Conservation (phyloP, 2,888 invertebrate genomes). For the Cacoxenus indagator region DNA sequence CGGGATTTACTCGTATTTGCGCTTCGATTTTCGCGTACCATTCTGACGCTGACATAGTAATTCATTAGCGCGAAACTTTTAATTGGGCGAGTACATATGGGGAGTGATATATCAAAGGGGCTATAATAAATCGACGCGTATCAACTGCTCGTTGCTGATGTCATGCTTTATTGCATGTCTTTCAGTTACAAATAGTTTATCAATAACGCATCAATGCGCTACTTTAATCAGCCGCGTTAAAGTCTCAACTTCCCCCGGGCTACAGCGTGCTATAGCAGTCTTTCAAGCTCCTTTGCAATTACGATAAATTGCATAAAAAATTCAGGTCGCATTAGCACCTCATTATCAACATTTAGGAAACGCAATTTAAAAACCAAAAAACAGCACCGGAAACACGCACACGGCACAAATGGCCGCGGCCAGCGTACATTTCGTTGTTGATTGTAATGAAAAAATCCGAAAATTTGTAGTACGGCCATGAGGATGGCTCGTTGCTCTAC, state of each 20-base stretch:
- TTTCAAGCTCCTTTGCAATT: neutral
- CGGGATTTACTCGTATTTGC: slow-evolving; percentile 23
- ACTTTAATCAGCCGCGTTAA: too few species aligned
- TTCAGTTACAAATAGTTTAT: too few species aligned
- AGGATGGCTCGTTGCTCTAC: neutral
- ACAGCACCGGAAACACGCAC: neutral
- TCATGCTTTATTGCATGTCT: neutral
- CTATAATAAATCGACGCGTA: neutral
- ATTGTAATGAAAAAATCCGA: neutral
- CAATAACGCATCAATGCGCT: too few species aligned
- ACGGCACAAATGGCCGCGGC: neutral
- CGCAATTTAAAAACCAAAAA: slow-evolving; percentile 15
- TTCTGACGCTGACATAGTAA: neutral
- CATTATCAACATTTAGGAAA: slow-evolving; percentile 11
- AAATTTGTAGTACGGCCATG: too few species aligned
- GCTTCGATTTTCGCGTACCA: neutral
- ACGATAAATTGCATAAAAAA: slow-evolving; percentile 14
- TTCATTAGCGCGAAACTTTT: slow-evolving; percentile 1
- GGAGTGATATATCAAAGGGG: neutral
- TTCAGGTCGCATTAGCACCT: slow-evolving; percentile 16
- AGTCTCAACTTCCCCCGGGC: too few species aligned
- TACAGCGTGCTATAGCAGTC: too few species aligned
- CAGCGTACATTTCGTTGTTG: neutral
- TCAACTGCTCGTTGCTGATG: neutral
- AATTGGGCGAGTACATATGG: neutral